Conservation (phyloP, 2,888 invertebrate genomes). For the Chrysomela aeneicollis region DNA sequence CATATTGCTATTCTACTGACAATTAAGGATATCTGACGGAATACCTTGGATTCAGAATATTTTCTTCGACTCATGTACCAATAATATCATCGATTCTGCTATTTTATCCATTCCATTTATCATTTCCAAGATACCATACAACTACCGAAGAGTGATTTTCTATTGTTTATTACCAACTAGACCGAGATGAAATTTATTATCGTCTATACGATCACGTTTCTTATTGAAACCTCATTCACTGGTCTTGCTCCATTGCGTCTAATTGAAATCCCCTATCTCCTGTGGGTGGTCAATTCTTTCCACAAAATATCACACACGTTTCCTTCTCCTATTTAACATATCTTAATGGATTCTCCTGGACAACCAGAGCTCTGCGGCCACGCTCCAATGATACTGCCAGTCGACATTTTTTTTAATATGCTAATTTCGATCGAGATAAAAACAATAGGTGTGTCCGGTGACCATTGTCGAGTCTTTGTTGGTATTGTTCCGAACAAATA, state of each 20-base stretch:
- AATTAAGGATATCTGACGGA: no score
- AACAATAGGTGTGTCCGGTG: conserved; percentile 31
- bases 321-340: conserved; percentile 5
- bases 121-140: not conserved
- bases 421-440: conserved; percentile 31
- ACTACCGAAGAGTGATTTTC: not conserved
- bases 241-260: conserved; percentile 5
- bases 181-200: not conserved
- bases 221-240: not conserved
- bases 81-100: no score
- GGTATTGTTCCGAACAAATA: conserved; percentile 8
- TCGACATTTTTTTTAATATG: conserved; percentile 27
- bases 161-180: not conserved
- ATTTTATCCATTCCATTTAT: not conserved
- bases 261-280: conserved; percentile 3
- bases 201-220: not conserved
- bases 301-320: conserved; percentile 6
- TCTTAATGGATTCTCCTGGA: conserved; percentile 3
- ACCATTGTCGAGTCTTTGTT: conserved; percentile 28
- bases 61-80: no score
- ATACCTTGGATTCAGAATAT: no score
- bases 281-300: conserved; percentile 3
- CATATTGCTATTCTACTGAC: no score
- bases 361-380: conserved; percentile 1
- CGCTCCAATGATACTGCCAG: conserved; percentile 1